Evolutionary conservation across 2,888 invertebrate species (phyloP).

Genomic region (Chymomyza amoena): DNA sequence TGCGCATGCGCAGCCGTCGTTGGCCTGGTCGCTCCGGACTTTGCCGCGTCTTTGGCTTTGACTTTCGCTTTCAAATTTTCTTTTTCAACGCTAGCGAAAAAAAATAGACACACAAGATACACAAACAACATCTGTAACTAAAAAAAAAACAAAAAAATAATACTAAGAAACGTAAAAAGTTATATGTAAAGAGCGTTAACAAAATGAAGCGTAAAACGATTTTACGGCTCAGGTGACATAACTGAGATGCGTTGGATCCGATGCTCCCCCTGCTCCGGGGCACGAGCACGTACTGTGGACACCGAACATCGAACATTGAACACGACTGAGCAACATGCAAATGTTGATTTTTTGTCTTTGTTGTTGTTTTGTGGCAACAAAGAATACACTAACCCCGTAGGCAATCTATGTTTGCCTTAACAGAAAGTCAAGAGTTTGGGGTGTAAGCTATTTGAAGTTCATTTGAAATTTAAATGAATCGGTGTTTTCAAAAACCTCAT

Average conservation of each 20-base stretch:
- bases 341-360: neutral
- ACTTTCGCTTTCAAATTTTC: slow-evolving; percentile 74
- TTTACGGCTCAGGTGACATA: slow-evolving; percentile 54
- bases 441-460: too few species aligned
- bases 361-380: neutral
- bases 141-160: slow-evolving; percentile 50
- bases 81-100: slow-evolving; percentile 38
- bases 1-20: slow-evolving; percentile 34
- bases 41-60: slow-evolving; percentile 64
- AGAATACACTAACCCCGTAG: neutral
- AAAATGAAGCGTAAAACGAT: slow-evolving; percentile 2
- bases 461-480: too few species aligned
- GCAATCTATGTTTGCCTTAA: neutral
- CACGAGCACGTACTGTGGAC: neutral
- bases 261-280: too few species aligned
- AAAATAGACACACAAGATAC: slow-evolving; percentile 14
- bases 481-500: too few species aligned
- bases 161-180: neutral
- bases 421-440: neutral
- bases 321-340: neutral
- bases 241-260: slow-evolving; percentile 28
- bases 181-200: neutral
- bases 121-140: slow-evolving; percentile 32
- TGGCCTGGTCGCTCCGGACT: slow-evolving; percentile 17
- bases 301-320: neutral